Percentiles rank a stretch among this genome's conserved stretches.
phyloP scores from a whole-genome alignment of 2,797 vertebrate genomes.

The Oryzias dopingdopingensis region DNA sequence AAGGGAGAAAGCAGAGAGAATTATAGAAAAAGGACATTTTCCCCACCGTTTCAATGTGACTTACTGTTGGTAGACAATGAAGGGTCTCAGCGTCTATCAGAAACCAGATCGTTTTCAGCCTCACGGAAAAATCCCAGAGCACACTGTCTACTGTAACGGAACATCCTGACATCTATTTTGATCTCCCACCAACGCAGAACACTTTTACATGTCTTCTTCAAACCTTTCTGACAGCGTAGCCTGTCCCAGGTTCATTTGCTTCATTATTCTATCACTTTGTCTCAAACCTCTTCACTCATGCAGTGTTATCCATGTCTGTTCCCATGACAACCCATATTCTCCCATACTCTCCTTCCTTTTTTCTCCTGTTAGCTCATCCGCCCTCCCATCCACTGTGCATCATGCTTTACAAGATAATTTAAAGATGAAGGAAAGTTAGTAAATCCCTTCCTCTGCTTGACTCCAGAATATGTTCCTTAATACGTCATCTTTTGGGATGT shows the following conservation, averaged over 20 bases:
- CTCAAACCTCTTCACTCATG: conserved; percentile 60
- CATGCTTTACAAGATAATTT: conserved; percentile 20
- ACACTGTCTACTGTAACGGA: no score
- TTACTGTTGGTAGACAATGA: background rate
- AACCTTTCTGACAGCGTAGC: conserved; percentile 35
- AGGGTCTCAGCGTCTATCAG: no score
- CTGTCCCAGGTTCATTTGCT: conserved; percentile 47
- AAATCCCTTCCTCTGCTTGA: conserved; percentile 36
- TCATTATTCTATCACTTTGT: conserved; percentile 65
- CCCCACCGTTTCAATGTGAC: background rate
- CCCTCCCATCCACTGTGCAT: background rate
- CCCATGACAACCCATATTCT: conserved; percentile 72
- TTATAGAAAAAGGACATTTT: background rate
- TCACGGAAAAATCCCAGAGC: no score
- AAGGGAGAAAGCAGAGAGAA: conserved; percentile 4
- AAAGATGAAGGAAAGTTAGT: conserved; percentile 33
- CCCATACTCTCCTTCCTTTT: conserved; percentile 22
- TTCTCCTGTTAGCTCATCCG: conserved; percentile 6
- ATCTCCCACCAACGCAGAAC: background rate
- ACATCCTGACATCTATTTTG: no score
- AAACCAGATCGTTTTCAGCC: no score
- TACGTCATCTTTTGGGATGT: conserved; percentile 31
- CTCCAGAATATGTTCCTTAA: conserved; percentile 42
- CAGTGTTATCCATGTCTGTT: conserved; percentile 68
- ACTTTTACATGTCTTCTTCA: background rate